These are phyloP conservation scores for Eudyptes chrysolophus DNA, from an alignment of 2,113 vertebrate species.

Conservation along the genomic window DNA sequence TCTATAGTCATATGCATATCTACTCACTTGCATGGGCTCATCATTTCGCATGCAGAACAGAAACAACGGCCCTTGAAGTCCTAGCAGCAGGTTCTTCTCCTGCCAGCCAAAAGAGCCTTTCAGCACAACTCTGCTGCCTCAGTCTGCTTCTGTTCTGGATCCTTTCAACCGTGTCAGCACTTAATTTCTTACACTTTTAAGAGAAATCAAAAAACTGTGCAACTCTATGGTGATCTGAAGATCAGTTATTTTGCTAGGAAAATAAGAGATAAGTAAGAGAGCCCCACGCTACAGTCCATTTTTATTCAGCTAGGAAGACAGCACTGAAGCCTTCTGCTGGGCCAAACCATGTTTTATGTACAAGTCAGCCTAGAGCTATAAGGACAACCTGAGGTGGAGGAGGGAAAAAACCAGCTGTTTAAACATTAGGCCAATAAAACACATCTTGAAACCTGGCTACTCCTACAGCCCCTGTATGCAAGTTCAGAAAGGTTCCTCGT, in stretches of 20 bases:
- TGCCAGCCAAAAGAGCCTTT: not conserved
- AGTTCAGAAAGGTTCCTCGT: not conserved
- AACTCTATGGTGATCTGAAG: not conserved
- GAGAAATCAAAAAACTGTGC: not conserved
- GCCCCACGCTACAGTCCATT: fast-evolving
- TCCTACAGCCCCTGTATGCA: not conserved
- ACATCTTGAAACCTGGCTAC: not conserved
- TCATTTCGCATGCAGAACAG: not conserved
- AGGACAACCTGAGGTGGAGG: not conserved
- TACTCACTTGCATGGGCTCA: not conserved
- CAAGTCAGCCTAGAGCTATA: not conserved
- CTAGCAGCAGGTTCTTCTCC: not conserved
- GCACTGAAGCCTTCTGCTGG: not conserved
- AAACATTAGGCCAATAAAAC: not conserved
- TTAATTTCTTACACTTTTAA: not conserved
- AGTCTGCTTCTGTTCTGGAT: not conserved
- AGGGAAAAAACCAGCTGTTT: not conserved
- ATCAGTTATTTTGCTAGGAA: not conserved
- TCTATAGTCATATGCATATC: not conserved
- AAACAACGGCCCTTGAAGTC: not conserved
- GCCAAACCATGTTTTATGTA: not conserved
- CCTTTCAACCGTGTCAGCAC: not conserved
- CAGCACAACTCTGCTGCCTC: not conserved
- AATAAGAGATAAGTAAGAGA: not conserved
- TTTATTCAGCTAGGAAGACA: not conserved